phyloP scores from a whole-genome alignment of 2,113 vertebrate genomes.

The Arizona elegans region DNA sequence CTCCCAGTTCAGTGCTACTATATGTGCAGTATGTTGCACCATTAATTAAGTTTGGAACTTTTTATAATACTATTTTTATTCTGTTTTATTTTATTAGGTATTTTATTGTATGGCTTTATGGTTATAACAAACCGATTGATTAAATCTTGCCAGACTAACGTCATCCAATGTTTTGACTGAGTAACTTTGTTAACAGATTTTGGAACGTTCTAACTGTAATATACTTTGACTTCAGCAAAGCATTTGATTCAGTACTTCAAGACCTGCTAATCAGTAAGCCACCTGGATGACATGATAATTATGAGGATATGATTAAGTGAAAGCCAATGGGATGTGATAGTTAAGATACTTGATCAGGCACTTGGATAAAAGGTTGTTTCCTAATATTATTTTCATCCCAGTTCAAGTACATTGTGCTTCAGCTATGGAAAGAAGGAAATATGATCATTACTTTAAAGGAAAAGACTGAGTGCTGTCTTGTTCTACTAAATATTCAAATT shows the following conservation, averaged over 20 bases:
- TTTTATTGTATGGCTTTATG: background rate
- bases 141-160: background rate
- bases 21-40: background rate
- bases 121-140: background rate
- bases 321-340: background rate
- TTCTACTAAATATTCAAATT: slow-evolving; percentile 5
- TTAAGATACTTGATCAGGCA: background rate
- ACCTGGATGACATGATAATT: background rate
- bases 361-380: background rate
- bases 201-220: background rate
- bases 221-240: background rate
- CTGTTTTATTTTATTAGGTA: background rate
- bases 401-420: slow-evolving; percentile 29
- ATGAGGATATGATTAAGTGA: background rate
- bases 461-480: background rate
- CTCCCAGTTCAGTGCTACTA: background rate
- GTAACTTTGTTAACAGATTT: background rate
- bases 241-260: background rate
- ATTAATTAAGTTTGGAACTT: too few relatives aligned
- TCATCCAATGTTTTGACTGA: background rate
- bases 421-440: slow-evolving; percentile 46
- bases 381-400: background rate
- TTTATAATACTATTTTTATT: too few relatives aligned
- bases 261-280: background rate
- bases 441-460: slow-evolving; percentile 39